Evolutionary conservation across 53 echinoderm and acorn worm genomes (phyloP).

Genomic region (Holothuria scabra): DNA sequence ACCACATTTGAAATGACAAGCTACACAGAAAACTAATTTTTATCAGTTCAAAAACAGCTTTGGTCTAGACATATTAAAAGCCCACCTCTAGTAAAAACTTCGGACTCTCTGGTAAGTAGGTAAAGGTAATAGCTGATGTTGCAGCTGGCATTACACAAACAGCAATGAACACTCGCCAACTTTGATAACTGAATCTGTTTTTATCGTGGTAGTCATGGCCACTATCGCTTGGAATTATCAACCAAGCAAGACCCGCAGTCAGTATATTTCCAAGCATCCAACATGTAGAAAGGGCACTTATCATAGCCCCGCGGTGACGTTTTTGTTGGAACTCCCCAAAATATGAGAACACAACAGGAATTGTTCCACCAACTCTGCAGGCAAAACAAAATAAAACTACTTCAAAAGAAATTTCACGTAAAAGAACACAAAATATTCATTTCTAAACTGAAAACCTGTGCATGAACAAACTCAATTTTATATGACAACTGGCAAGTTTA

Average conservation of each 20-base stretch:
- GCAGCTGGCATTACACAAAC: constrained; percentile 79
- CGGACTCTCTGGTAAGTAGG: constrained; percentile 87
- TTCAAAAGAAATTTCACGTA: too few relatives aligned
- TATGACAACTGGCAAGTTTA: too few relatives aligned
- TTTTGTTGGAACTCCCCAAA: constrained; percentile 85
- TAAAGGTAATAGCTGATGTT: constrained; percentile 71
- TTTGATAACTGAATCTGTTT: constrained; percentile 77
- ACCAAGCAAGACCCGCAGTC: constrained; percentile 85
- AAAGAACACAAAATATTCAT: too few relatives aligned
- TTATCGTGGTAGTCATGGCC: constrained; percentile 38
- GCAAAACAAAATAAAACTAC: neutral
- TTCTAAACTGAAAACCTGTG: too few relatives aligned
- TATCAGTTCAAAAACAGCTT: too few relatives aligned
- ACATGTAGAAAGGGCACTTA: constrained; percentile 79
- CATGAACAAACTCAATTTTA: too few relatives aligned
- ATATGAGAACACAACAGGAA: constrained; percentile 94
- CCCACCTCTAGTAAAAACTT: constrained; percentile 93
- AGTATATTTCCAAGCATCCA: constrained; percentile 93
- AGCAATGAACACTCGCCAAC: constrained; percentile 90
- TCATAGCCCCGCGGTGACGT: constrained; percentile 80
- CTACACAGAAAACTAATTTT: too few relatives aligned
- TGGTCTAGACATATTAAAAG: too few relatives aligned
- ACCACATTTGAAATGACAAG: too few relatives aligned
- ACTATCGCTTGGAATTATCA: constrained; percentile 72
- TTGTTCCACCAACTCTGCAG: constrained; percentile 90